phyloP scores from a whole-genome alignment of 2,113 vertebrate genomes.

The Pyrgilauda ruficollis region DNA sequence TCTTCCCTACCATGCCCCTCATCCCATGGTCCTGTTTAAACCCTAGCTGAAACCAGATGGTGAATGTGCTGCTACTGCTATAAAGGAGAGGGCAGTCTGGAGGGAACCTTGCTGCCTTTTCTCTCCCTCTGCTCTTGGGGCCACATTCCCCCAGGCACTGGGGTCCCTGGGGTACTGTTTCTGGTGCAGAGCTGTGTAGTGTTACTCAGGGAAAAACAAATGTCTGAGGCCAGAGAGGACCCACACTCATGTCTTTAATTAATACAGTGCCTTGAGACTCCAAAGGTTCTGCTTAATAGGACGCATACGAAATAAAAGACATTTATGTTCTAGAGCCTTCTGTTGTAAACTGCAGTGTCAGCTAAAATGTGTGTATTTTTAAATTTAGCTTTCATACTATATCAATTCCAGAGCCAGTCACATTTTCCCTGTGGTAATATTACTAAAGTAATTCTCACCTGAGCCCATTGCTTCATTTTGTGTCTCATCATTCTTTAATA shows the following conservation, averaged over 20 bases:
- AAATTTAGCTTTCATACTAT: not conserved
- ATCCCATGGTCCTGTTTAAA: not conserved
- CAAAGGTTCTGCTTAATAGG: not conserved
- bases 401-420: not conserved
- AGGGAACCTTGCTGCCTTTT: not conserved
- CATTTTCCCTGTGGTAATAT: not conserved
- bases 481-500: not conserved
- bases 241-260: not conserved
- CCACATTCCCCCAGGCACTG: accelerated
- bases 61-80: not conserved
- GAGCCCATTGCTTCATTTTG: not conserved
- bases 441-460: not conserved
- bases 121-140: not conserved
- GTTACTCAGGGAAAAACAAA: not conserved
- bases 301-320: not conserved
- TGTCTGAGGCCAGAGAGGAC: not conserved
- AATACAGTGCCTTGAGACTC: not conserved
- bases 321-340: not conserved
- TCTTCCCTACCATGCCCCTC: not conserved
- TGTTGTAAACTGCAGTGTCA: not conserved
- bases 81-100: not conserved
- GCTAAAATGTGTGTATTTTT: not conserved
- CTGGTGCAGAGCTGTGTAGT: not conserved
- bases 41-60: not conserved
- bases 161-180: not conserved